Evolutionary conservation across 2,113 vertebrate genomes (phyloP), one percentile per base, ranked within the genome.

Genomic region (Cryptomyrus ogoouensis): DNA sequence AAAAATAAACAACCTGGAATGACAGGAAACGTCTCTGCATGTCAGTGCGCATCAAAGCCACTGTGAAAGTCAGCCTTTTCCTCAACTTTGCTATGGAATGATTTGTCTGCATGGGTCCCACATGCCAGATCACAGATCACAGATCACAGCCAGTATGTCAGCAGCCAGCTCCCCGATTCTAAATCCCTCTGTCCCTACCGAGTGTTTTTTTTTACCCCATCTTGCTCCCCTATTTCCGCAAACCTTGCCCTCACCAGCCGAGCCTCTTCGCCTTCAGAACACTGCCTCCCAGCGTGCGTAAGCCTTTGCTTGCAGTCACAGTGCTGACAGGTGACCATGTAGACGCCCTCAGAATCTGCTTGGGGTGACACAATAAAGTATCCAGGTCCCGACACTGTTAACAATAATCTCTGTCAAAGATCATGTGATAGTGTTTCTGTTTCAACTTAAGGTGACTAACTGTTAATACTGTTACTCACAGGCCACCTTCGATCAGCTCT

Each of bases 401-500:
- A 39, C 74, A 42, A 13, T 80, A 21, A 7, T 44, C 42, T 47
- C 42, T 21, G 5, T 42, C 5, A 19, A 24, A 47, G 44, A 46
- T 47, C 44, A 21, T 21, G 21, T 47, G 83, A 47, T 84, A 46
- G 21, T 46, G 6, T 84, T 42, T 80, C 74, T 15, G 15, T 80
- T 19, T 42, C 39, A 83, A 15, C 27, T 39, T 83, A 44, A 35
- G 15, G 77, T 83, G 80, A 15, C 17, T 77, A 39, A 77, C 70
- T 80, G 31, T 42, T 80, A 80, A 80, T 80, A 8, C 74, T 19
- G 12, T 77, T 17, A 77, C 35, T 77, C 70, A 39, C 35, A 19
- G 4, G 5, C 10, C 27, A 0, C 35, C 1, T 0, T n/a, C n/a
- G n/a, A n/a, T n/a, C 62, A 12, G 7, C n/a, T 70, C 24, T 31